Percentiles rank a stretch among this genome's conserved stretches.
Evolutionary conservation across 2,113 vertebrate genomes (phyloP).

Genomic region (Chloropsis cyanopogon): DNA sequence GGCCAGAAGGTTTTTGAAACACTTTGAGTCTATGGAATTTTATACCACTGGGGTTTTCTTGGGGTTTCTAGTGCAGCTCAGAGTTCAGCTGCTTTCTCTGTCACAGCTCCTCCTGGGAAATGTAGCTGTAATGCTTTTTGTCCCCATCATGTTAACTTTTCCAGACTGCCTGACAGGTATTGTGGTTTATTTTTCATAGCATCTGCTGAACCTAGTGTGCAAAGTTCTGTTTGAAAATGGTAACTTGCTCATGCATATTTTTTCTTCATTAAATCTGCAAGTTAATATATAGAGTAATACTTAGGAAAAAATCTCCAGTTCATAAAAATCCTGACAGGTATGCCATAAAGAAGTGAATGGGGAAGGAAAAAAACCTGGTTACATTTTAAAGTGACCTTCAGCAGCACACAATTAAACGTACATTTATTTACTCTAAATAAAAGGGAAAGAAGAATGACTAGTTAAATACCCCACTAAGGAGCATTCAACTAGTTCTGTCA

Average conservation of each 20-base stretch:
- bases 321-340: not conserved
- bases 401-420: not conserved
- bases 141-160: not conserved
- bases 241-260: not conserved
- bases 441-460: not conserved
- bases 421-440: not conserved
- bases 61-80: not conserved
- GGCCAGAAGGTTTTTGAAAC: not conserved
- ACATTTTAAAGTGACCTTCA: not conserved
- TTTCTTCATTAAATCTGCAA: not conserved
- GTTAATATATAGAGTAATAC: not conserved
- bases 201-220: not conserved
- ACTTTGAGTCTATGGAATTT: not conserved
- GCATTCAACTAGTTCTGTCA: not conserved
- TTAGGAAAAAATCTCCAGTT: not conserved
- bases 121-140: not conserved
- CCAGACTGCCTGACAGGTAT: not conserved
- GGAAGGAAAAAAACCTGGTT: not conserved
- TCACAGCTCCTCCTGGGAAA: not conserved
- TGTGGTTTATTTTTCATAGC: not conserved
- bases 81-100: not conserved
- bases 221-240: not conserved
- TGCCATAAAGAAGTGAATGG: not conserved
- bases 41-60: too few species aligned
- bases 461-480: not conserved